Conservation (phyloP, 2,113 vertebrate genomes). For the Neodon shergylaensis region DNA sequence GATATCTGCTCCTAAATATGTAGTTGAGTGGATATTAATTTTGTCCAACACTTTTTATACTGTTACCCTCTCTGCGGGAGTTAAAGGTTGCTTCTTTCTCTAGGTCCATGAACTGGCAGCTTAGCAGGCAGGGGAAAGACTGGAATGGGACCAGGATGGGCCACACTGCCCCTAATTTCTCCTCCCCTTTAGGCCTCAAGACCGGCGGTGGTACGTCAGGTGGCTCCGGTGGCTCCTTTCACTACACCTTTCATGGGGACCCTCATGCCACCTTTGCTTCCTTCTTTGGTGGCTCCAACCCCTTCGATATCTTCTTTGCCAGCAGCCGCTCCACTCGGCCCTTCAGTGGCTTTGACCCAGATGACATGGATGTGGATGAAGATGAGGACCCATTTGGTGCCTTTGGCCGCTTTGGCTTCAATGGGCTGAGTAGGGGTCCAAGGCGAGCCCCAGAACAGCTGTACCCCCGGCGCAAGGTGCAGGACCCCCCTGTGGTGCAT, state of each 20-base stretch:
- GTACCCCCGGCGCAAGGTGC: constrained; percentile 90
- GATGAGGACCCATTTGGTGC: constrained; percentile 94
- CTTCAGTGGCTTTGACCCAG: constrained; percentile 93
- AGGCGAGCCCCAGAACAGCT: constrained; percentile 92
- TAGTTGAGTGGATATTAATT: constrained; percentile 37
- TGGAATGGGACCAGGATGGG: background rate
- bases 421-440: constrained; percentile 93
- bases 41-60: constrained; percentile 14
- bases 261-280: constrained; percentile 98
- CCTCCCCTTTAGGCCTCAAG: constrained; percentile 91
- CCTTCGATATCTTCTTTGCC: constrained; percentile 98
- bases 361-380: constrained; percentile 92
- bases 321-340: constrained; percentile 90
- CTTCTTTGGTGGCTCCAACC: constrained; percentile 98
- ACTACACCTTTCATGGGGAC: constrained; percentile 99
- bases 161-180: constrained; percentile 69
- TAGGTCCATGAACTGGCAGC: background rate
- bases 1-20: background rate
- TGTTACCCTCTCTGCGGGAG: background rate
- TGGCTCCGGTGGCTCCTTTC: constrained; percentile 93
- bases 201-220: constrained; percentile 93
- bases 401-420: constrained; percentile 94
- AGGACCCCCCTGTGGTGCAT: constrained; percentile 96
- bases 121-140: background rate
- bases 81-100: constrained; percentile 33